These are phyloP conservation scores for Harpalus rufipes DNA, from an alignment of 2,888 invertebrate species.

Conservation along the genomic window DNA sequence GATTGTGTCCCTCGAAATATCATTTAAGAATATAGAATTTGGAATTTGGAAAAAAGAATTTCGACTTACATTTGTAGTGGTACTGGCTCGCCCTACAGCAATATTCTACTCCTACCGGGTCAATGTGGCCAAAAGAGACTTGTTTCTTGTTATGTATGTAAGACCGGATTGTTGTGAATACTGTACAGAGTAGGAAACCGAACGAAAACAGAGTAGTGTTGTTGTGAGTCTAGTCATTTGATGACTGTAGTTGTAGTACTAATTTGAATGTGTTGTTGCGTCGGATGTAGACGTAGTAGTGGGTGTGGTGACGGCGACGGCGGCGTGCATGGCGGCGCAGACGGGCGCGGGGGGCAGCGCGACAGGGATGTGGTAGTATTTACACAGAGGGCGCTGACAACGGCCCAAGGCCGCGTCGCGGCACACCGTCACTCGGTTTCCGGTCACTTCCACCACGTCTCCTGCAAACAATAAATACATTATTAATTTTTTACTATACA, in stretches of 20 bases:
- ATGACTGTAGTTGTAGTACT: background rate
- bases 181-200: too few relatives aligned
- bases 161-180: too few relatives aligned
- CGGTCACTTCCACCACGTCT: conserved; percentile 96
- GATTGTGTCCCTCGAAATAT: too few relatives aligned
- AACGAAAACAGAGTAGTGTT: too few relatives aligned
- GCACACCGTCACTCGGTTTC: conserved; percentile 97
- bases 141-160: too few relatives aligned
- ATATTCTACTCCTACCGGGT: too few relatives aligned
- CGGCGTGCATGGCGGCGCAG: conserved; percentile 80
- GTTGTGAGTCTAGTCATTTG: background rate
- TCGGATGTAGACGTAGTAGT: conserved; percentile 20
- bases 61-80: too few relatives aligned
- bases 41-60: too few relatives aligned
- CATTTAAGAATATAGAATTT: too few relatives aligned
- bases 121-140: too few relatives aligned
- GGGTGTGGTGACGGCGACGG: conserved; percentile 76
- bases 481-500: too few relatives aligned
- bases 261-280: background rate
- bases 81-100: too few relatives aligned
- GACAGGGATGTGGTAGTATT: conserved; percentile 98
- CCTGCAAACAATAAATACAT: conserved; percentile 80
- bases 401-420: conserved; percentile 96
- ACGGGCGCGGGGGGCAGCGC: conserved; percentile 90
- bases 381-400: conserved; percentile 95